Evolutionary conservation across 1,140 invertebrate genomes (phyloP).

Genomic region (Cyclargus thomasi): DNA sequence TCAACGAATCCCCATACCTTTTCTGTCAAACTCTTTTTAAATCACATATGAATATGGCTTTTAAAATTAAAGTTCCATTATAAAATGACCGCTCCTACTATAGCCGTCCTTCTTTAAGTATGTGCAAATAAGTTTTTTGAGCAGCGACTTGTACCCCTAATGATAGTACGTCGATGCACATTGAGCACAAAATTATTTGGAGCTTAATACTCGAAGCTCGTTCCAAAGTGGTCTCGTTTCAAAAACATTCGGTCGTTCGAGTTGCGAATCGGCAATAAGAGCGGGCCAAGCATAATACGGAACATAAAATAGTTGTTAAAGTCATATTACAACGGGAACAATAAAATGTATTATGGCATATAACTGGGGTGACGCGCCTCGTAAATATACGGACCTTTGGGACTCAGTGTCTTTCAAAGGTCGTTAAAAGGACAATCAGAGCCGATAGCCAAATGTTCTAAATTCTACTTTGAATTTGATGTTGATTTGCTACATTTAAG

Average conservation of each 20-base stretch:
- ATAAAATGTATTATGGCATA: background rate
- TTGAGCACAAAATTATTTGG: background rate
- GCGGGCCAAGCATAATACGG: background rate
- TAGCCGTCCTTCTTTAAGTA: too few species aligned
- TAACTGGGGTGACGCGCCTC: background rate
- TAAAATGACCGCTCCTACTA: too few species aligned
- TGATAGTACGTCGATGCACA: background rate
- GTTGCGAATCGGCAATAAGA: background rate
- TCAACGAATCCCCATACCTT: too few species aligned
- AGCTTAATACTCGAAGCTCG: background rate
- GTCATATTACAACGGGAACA: conserved; percentile 2
- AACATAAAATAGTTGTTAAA: conserved; percentile 1
- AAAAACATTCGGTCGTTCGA: background rate
- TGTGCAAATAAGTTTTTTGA: too few species aligned
- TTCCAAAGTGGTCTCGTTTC: background rate
- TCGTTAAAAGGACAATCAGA: conserved; percentile 1
- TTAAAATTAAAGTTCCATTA: too few species aligned
- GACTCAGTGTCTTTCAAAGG: background rate
- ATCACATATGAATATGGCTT: too few species aligned
- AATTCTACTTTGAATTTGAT: background rate
- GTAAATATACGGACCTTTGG: background rate
- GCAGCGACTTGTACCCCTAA: too few species aligned
- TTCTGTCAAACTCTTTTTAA: too few species aligned
- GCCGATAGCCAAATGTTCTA: background rate
- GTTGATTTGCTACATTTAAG: background rate